phyloP scores from a whole-genome alignment of 1,140 invertebrate genomes.

The Lerema accius region DNA sequence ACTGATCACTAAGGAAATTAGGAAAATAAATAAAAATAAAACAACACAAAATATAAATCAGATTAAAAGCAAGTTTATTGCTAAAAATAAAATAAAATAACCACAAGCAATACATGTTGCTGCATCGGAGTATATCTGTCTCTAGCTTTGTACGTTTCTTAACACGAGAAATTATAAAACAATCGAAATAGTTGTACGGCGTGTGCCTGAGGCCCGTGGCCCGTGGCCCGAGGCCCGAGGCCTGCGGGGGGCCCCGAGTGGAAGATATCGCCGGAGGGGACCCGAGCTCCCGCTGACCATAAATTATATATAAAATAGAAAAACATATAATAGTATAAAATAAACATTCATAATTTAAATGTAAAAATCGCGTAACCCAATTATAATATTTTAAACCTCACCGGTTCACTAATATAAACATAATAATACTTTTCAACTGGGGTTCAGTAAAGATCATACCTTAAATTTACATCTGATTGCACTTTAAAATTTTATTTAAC shows the following conservation, averaged over 20 bases:
- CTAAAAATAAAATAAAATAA: constrained; percentile 82
- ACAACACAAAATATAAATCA: constrained; percentile 74
- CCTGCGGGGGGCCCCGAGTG: constrained; percentile 26
- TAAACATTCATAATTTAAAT: constrained; percentile 79
- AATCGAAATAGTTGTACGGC: constrained; percentile 40
- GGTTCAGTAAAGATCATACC: constrained; percentile 65
- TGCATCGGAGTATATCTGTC: constrained; percentile 61
- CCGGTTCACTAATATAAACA: constrained; percentile 74
- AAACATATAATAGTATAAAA: constrained; percentile 75
- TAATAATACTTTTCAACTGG: constrained; percentile 82
- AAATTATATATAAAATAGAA: constrained; percentile 66
- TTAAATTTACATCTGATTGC: constrained; percentile 79
- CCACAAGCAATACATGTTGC: constrained; percentile 74
- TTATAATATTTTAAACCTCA: constrained; percentile 80
- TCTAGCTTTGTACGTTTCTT: constrained; percentile 70
- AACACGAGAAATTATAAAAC: constrained; percentile 52
- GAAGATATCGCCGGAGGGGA: constrained; percentile 5
- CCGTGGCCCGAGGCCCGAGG: no score
- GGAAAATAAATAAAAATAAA: constrained; percentile 66
- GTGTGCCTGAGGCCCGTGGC: no score
- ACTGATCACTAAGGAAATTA: constrained; percentile 50
- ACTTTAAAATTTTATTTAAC: constrained; percentile 75
- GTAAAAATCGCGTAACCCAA: constrained; percentile 74
- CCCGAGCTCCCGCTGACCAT: constrained; percentile 44
- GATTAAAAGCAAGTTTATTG: constrained; percentile 83